phyloP scores from a whole-genome alignment of 2,888 invertebrate genomes.

The Diplazon laetatorius region DNA sequence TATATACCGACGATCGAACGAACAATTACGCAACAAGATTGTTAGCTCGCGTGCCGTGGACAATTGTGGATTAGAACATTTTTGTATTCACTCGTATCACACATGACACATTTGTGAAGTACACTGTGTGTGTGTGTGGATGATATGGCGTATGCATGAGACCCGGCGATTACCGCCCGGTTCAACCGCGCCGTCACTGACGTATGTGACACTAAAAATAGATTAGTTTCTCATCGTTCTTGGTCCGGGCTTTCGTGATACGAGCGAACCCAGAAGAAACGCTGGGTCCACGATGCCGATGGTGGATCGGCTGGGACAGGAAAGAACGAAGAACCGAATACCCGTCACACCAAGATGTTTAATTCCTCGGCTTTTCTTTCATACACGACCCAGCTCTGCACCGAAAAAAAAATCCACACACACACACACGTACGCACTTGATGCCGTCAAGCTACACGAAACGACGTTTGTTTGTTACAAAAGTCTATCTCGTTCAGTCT shows the following conservation, averaged over 20 bases:
- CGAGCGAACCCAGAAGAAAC: slow-evolving; percentile 9
- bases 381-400: slow-evolving; percentile 42
- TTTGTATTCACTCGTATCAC: slow-evolving; percentile 24
- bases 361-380: slow-evolving; percentile 49
- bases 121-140: slow-evolving; percentile 15
- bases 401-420: slow-evolving; percentile 41
- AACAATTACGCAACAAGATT: slow-evolving; percentile 55
- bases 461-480: slow-evolving; percentile 65
- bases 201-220: slow-evolving; percentile 65
- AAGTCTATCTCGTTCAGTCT: slow-evolving; percentile 50
- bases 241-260: slow-evolving; percentile 19
- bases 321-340: slow-evolving; percentile 11
- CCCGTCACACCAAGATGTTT: slow-evolving; percentile 58
- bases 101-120: slow-evolving; percentile 14
- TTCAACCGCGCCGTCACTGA: slow-evolving; percentile 20
- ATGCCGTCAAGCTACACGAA: slow-evolving; percentile 32
- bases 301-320: slow-evolving; percentile 13
- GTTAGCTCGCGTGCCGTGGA: slow-evolving; percentile 36
- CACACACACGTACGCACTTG: slow-evolving; percentile 33
- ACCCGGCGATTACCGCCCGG: slow-evolving; percentile 41
- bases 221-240: slow-evolving; percentile 65
- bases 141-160: background rate
- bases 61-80: slow-evolving; percentile 14
- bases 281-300: slow-evolving; percentile 27
- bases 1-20: slow-evolving; percentile 42